Evolutionary conservation across 2,797 vertebrate species (phyloP).

Genomic region (Rhynchonycteris naso): DNA sequence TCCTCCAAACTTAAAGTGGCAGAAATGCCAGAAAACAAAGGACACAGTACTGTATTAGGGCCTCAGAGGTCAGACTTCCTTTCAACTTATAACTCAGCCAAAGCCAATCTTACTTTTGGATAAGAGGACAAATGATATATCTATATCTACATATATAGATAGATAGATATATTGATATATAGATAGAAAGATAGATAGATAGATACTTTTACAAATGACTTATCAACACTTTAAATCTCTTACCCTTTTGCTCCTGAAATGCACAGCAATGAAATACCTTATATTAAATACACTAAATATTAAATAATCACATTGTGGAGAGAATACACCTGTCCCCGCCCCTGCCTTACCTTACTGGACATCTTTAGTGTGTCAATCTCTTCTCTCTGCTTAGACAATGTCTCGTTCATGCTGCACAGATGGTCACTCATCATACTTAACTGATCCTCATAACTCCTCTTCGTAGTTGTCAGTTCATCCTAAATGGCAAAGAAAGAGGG

Average conservation of each 20-base stretch:
- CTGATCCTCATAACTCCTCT: conserved; percentile 99
- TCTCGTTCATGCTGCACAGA: conserved; percentile 99
- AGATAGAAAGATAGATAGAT: too few relatives aligned
- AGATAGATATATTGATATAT: too few relatives aligned
- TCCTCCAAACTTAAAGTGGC: background rate
- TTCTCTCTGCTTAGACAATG: conserved; percentile 96
- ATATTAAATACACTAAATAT: background rate
- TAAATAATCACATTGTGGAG: background rate
- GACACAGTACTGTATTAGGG: background rate
- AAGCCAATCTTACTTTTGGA: background rate
- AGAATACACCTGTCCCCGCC: too few relatives aligned
- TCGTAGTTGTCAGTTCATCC: conserved; percentile 97
- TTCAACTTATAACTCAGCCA: background rate
- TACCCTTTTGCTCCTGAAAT: background rate
- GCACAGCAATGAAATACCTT: background rate
- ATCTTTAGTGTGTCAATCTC: conserved; percentile 98
- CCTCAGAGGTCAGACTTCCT: background rate
- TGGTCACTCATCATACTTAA: conserved; percentile 99
- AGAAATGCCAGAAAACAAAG: background rate
- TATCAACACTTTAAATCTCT: background rate
- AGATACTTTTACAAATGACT: background rate
- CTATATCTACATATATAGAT: background rate
- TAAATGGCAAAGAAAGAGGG: conserved; percentile 73
- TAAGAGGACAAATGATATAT: background rate
- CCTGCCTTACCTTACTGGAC: conserved; percentile 91